Base-by-base conservation (phyloP, 2,113 vertebrate genomes). In the Crypturellus undulatus region DNA sequence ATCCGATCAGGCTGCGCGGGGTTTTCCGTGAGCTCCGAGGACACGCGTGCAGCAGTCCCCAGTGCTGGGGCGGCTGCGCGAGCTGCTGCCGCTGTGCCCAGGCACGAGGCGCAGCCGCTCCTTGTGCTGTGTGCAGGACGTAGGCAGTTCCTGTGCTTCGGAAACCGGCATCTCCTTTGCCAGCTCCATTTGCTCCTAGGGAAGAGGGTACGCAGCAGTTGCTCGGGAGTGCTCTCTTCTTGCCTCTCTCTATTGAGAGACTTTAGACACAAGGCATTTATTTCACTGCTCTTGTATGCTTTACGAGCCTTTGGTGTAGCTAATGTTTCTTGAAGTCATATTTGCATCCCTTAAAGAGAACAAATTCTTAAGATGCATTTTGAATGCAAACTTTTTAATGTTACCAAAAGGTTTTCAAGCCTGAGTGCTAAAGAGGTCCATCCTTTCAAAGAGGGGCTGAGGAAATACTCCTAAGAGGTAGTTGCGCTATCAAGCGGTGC, bases 351-450 rank as follows among this genome's bases (percentile, higher is more conserved):
- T 79, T 85, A 79, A 28, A 87, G 86, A 78, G 45, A 80, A 26
- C 63, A 63, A 51, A 67, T 63, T 93, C n/a, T 76, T 84, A 12
- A 75, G 70, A 68, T 92, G 38, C 36, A 49, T 93, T 90, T 70
- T 79, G 56, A 79, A 82, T 88, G 58, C 70, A 42, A 81, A 82
- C 63, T 43, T 59, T 82, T 79, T 21, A 26, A 16, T 62, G 62
- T 51, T 67, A 77, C n/a, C 34, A 42, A 47, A 82, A 79, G 19
- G 9, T 70, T 89, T 92, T 85, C 38, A 70, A 65, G 64, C 68
- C 51, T 79, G 73, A 51, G 59, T 38, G 5, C 0, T 77, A 72
- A 26, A 52, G 68, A 83, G 45, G 34, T 28, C 17, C 11, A 0
- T 70, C 67, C 64, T 83, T 77, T 79, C 56, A 56, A 76, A 75